A percentile compares a stretch with the other conserved stretches of the same genome.
These are phyloP conservation scores for Acanthochromis polyacanthus DNA, from an alignment of 2,113 vertebrate genomes.

Conservation along the genomic window DNA sequence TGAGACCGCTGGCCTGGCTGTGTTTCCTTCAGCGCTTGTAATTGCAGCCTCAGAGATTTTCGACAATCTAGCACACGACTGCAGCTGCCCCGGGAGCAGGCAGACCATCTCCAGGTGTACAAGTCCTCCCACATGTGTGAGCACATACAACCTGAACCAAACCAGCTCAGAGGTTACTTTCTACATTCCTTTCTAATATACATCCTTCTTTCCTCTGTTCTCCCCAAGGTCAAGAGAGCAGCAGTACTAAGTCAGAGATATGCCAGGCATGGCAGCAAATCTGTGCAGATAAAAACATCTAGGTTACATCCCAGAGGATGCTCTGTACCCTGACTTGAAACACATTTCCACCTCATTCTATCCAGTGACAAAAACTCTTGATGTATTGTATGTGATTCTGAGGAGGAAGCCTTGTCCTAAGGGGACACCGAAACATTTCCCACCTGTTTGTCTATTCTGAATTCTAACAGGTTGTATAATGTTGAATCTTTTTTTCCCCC, in stretches of 20 bases:
- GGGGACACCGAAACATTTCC: conserved; percentile 6
- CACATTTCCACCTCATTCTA: conserved; percentile 54
- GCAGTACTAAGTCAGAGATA: conserved; percentile 44
- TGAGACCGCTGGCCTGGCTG: conserved; percentile 26
- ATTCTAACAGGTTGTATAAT: conserved; percentile 44
- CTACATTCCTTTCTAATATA: conserved; percentile 32
- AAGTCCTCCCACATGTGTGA: conserved; percentile 39
- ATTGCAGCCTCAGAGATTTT: conserved; percentile 69
- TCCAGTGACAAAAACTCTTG: conserved; percentile 48
- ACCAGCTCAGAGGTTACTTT: neutral
- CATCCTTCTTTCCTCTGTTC: conserved; percentile 1
- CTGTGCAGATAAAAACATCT: conserved; percentile 69
- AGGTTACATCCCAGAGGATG: conserved; percentile 71
- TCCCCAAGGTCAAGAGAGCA: conserved; percentile 53
- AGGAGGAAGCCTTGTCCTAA: conserved; percentile 35
- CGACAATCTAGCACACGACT: neutral
- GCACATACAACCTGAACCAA: conserved; percentile 37
- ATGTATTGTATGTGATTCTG: conserved; percentile 36
- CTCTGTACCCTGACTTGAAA: conserved; percentile 49
- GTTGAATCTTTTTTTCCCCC: conserved; percentile 8
- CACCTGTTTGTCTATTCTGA: conserved; percentile 34
- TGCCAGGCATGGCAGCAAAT: conserved; percentile 37
- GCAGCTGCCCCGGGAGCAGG: conserved; percentile 21
- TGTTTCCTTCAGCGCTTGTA: conserved; percentile 60
- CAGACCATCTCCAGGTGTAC: conserved; percentile 27